Conservation (phyloP, 1,140 invertebrate species). For the Bombyx mandarina region DNA sequence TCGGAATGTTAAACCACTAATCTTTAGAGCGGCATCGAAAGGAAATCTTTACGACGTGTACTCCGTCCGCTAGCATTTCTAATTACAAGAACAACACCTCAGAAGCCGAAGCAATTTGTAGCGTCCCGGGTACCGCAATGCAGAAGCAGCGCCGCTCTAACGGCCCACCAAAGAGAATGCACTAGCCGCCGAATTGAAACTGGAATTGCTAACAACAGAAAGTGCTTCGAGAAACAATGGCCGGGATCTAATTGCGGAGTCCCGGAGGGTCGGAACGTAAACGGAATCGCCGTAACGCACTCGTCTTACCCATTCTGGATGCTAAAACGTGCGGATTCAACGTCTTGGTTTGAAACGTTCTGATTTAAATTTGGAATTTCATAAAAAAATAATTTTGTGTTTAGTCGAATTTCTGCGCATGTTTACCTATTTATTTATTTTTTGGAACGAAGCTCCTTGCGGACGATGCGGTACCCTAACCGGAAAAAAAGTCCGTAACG, state of each 20-base stretch:
- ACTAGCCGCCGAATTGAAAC: constrained; percentile 22
- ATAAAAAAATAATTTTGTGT: not conserved
- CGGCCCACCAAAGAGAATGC: constrained; percentile 17
- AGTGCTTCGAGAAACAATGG: constrained; percentile 35
- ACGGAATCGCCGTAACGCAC: constrained; percentile 29
- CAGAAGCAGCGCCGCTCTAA: not conserved
- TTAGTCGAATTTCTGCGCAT: not conserved
- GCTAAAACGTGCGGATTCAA: constrained; percentile 1
- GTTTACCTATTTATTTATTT: not conserved
- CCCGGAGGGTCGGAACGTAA: constrained; percentile 21
- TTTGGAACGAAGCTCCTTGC: not conserved
- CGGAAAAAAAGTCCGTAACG: not conserved
- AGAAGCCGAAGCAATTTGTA: not conserved
- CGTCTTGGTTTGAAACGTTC: not conserved
- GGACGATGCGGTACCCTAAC: not conserved
- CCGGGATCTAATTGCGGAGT: constrained; percentile 33
- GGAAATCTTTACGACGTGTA: too few species aligned
- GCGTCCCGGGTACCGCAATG: not conserved
- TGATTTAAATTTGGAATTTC: not conserved
- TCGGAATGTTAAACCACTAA: too few species aligned
- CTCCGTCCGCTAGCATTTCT: too few species aligned
- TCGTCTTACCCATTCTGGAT: constrained; percentile 5
- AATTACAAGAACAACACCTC: not conserved
- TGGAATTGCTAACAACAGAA: constrained; percentile 32
- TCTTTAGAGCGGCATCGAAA: too few species aligned